A percentile compares a stretch with the other conserved stretches of the same genome.
These are phyloP conservation scores for Parnassius apollo DNA, from an alignment of 2,888 invertebrate genomes.

Conservation along the genomic window DNA sequence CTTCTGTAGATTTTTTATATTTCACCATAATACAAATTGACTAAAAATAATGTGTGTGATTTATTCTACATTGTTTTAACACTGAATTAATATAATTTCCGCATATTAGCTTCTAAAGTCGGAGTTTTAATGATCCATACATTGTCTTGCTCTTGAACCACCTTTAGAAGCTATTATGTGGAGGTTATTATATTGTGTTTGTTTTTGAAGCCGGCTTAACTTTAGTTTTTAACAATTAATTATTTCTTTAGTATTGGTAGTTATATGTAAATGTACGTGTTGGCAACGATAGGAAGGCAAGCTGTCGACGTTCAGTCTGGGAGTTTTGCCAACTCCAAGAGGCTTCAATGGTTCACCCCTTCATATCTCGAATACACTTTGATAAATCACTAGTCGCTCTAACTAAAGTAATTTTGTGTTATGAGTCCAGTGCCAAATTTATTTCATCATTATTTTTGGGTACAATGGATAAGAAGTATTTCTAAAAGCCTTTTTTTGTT, in stretches of 20 bases:
- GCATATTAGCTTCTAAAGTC: too few species aligned
- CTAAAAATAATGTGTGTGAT: too few species aligned
- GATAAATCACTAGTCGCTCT: slow-evolving; percentile 30
- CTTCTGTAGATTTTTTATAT: too few species aligned
- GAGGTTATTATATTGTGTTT: too few species aligned
- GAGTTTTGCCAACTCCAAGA: slow-evolving; percentile 46
- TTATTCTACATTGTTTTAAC: too few species aligned
- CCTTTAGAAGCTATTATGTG: too few species aligned
- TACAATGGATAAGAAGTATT: not conserved
- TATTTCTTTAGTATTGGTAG: slow-evolving; percentile 2
- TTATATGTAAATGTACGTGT: slow-evolving; percentile 5
- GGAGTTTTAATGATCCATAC: too few species aligned
- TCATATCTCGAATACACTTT: slow-evolving; percentile 32
- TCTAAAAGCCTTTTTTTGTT: too few species aligned
- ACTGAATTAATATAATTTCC: too few species aligned
- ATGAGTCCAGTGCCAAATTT: slow-evolving; percentile 9
- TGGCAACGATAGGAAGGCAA: slow-evolving; percentile 41
- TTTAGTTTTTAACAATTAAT: not conserved
- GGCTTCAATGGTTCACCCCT: slow-evolving; percentile 30
- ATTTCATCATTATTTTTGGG: not conserved
- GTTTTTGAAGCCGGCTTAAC: too few species aligned
- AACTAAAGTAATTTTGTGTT: slow-evolving; percentile 19
- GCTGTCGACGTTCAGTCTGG: slow-evolving; percentile 46
- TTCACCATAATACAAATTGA: too few species aligned
- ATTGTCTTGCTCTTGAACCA: too few species aligned